Evolutionary conservation across 2,888 invertebrate species (phyloP).

Genomic region (Heliconius sara): DNA sequence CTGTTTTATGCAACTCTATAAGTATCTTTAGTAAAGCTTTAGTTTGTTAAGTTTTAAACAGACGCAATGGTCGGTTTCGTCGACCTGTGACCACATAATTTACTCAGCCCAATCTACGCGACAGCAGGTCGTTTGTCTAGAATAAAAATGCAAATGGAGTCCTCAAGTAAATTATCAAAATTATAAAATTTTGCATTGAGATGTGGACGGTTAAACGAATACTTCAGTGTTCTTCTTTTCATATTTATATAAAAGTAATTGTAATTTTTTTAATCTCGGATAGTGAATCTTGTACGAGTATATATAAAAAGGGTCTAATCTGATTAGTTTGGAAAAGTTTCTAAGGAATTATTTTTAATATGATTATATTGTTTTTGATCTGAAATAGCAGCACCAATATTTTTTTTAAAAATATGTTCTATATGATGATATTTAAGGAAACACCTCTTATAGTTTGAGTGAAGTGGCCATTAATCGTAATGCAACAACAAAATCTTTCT

Average conservation of each 20-base stretch:
- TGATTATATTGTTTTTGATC: too few species aligned
- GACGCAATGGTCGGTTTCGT: slow-evolving; percentile 1
- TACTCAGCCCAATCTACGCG: slow-evolving; percentile 22
- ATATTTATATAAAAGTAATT: not conserved
- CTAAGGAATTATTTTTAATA: too few species aligned
- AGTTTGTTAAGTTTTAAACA: not conserved
- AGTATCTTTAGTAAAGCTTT: not conserved
- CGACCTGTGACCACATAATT: slow-evolving; percentile 25
- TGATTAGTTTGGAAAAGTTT: too few species aligned
- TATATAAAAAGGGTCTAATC: too few species aligned
- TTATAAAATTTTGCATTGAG: not conserved
- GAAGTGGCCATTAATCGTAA: too few species aligned
- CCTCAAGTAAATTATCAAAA: slow-evolving; percentile 3
- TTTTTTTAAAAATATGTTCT: too few species aligned
- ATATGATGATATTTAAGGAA: too few species aligned
- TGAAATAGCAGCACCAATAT: too few species aligned
- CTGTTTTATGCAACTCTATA: not conserved
- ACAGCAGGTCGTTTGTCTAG: slow-evolving; percentile 18
- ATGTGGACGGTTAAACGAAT: not conserved
- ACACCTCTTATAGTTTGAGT: too few species aligned
- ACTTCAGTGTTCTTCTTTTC: not conserved
- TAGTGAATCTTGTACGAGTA: too few species aligned
- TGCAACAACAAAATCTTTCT: too few species aligned
- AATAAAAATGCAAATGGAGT: slow-evolving; percentile 13
- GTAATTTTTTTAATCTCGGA: not conserved